A percentile compares a stretch with the other conserved stretches of the same genome.
Conservation (phyloP, 2,888 invertebrate genomes). For the Prosopocoilus inquinatus region DNA sequence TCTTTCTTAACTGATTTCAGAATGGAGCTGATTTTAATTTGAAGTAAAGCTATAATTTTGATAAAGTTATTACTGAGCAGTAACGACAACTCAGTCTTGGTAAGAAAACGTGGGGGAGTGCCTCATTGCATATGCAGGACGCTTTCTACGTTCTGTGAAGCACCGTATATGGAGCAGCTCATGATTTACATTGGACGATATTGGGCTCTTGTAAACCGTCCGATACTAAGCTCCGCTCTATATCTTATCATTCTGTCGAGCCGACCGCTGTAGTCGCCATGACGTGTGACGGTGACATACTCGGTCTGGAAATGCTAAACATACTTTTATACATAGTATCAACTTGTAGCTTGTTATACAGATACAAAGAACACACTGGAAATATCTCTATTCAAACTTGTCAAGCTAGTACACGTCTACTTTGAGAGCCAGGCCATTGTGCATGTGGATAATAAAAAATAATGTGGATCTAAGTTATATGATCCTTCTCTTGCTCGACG, state of each 20-base stretch:
- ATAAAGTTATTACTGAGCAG: too few relatives aligned
- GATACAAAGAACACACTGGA: conserved; percentile 29
- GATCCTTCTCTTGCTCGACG: too few relatives aligned
- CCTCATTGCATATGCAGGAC: conserved; percentile 40
- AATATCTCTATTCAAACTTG: conserved; percentile 34
- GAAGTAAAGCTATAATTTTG: too few relatives aligned
- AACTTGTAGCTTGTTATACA: conserved; percentile 36
- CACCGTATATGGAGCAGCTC: conserved; percentile 45
- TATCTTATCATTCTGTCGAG: conserved; percentile 46
- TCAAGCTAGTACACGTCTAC: conserved; percentile 26
- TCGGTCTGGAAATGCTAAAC: conserved; percentile 32
- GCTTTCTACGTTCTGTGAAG: conserved; percentile 35
- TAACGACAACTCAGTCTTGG: not conserved
- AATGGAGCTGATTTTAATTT: too few relatives aligned
- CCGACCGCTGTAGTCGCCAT: conserved; percentile 27
- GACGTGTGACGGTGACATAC: conserved; percentile 36
- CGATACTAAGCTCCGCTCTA: conserved; percentile 45
- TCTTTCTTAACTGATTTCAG: too few relatives aligned
- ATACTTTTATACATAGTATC: conserved; percentile 32
- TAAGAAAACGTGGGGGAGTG: conserved; percentile 16
- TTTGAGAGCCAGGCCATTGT: conserved; percentile 7
- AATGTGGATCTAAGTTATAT: too few relatives aligned
- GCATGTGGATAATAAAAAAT: conserved; percentile 13
- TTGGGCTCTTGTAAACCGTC: conserved; percentile 47
- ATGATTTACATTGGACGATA: conserved; percentile 49